These are phyloP conservation scores for Augochlorella aurata DNA, from an alignment of 2,888 invertebrate species.

Conservation along the genomic window DNA sequence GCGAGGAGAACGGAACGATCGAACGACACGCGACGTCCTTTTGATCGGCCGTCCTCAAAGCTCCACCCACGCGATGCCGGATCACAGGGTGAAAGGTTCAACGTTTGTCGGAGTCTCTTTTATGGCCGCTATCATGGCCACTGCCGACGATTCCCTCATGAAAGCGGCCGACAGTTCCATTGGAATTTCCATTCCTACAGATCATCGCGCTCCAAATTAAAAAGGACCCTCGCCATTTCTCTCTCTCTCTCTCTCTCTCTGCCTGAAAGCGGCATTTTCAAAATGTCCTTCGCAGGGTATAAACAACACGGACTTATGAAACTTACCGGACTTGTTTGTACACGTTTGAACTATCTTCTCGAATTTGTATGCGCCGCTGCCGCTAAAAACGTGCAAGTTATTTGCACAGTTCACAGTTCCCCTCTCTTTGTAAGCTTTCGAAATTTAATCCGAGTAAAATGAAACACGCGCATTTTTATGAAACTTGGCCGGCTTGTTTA, in stretches of 20 bases:
- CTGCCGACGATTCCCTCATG: neutral
- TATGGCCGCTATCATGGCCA: constrained; percentile 1
- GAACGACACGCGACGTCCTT: constrained; percentile 74
- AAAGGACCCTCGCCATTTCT: neutral
- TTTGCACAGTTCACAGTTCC: too few relatives aligned
- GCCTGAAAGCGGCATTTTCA: too few relatives aligned
- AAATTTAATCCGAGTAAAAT: too few relatives aligned
- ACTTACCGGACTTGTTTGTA: neutral
- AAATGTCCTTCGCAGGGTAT: neutral
- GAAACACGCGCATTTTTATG: too few relatives aligned
- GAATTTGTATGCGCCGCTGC: neutral
- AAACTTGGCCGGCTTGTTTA: too few relatives aligned
- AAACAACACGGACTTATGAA: neutral
- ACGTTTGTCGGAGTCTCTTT: neutral
- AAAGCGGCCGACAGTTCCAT: neutral
- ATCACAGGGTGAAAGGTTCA: constrained; percentile 11
- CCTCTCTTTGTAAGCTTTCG: too few relatives aligned
- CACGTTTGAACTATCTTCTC: neutral
- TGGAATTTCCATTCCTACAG: neutral
- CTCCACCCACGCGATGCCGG: neutral
- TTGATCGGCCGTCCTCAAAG: constrained; percentile 57
- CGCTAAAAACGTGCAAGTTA: neutral
- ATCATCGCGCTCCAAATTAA: neutral
- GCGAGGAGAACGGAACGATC: constrained; percentile 61
- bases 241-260: too few relatives aligned